phyloP scores from a whole-genome alignment of 2,113 vertebrate genomes.

The Rhodinocichla rosea region DNA sequence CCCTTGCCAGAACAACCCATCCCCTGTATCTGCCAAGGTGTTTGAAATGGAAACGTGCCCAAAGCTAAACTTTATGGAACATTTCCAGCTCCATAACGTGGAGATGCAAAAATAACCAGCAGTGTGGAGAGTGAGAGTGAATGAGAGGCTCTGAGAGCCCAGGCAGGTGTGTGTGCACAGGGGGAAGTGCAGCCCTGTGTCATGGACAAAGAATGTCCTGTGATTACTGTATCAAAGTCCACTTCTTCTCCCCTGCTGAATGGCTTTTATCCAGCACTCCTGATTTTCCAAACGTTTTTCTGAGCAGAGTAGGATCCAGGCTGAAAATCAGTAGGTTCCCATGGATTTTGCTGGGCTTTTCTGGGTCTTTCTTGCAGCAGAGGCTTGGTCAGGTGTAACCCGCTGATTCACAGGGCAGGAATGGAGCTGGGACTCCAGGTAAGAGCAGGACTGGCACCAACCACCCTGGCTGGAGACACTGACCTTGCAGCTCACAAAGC shows the following conservation, averaged over 20 bases:
- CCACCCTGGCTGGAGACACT: not conserved
- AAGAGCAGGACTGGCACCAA: not conserved
- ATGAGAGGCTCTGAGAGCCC: not conserved
- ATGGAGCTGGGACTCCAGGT: not conserved
- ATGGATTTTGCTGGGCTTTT: not conserved
- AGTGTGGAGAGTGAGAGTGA: not conserved
- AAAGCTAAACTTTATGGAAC: not conserved
- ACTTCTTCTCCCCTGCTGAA: not conserved
- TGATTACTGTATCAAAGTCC: conserved; percentile 35
- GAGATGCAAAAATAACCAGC: not conserved
- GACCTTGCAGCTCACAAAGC: not conserved
- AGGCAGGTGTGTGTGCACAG: not conserved
- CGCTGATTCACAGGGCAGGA: not conserved
- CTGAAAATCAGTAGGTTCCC: not conserved
- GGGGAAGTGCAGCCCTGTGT: not conserved
- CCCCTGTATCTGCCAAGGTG: conserved; percentile 8
- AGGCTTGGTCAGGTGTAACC: not conserved
- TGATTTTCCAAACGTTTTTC: not conserved
- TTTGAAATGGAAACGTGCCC: conserved; percentile 55
- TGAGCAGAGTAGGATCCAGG: not conserved
- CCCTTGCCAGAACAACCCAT: conserved; percentile 22
- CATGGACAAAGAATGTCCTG: conserved; percentile 2
- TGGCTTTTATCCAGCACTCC: not conserved
- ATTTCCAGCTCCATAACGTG: not conserved
- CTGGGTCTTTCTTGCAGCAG: not conserved